Evolutionary conservation across 2,113 vertebrate species (phyloP).

Genomic region (Nannospalax galili): DNA sequence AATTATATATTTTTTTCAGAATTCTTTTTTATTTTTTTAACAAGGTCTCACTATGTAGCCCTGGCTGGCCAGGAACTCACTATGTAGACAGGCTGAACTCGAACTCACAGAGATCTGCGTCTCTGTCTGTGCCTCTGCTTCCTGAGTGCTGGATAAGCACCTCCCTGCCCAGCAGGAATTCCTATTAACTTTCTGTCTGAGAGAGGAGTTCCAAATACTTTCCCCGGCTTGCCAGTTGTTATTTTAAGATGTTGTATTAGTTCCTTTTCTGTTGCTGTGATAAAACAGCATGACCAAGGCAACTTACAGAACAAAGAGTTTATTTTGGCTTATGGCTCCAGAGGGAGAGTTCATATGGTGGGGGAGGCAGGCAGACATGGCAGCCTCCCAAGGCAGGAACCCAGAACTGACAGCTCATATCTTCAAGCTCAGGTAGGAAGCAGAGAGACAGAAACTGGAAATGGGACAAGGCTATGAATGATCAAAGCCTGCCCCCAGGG

Average conservation of each 20-base stretch:
- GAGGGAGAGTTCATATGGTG: too few relatives aligned
- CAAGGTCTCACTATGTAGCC: neutral
- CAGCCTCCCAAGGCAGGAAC: too few relatives aligned
- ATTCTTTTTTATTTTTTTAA: neutral
- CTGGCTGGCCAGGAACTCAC: neutral
- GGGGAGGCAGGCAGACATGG: too few relatives aligned
- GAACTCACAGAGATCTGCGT: neutral
- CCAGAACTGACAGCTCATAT: too few relatives aligned
- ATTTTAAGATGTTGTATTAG: neutral
- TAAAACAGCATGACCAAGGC: too few relatives aligned
- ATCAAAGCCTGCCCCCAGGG: too few relatives aligned
- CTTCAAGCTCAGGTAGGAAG: too few relatives aligned
- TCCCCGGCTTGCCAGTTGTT: neutral
- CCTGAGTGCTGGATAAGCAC: neutral
- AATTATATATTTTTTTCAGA: neutral
- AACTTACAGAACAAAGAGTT: too few relatives aligned
- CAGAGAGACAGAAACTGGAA: too few relatives aligned
- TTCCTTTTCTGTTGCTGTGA: too few relatives aligned
- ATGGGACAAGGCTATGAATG: too few relatives aligned
- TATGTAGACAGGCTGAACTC: neutral
- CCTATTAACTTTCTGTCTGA: constrained; percentile 26
- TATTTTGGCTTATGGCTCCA: too few relatives aligned
- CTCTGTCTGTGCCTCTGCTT: neutral
- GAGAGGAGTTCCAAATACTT: constrained; percentile 33
- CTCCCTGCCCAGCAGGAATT: neutral